Conservation (phyloP, 2,797 vertebrate genomes). For the Centropyge bicolor region DNA sequence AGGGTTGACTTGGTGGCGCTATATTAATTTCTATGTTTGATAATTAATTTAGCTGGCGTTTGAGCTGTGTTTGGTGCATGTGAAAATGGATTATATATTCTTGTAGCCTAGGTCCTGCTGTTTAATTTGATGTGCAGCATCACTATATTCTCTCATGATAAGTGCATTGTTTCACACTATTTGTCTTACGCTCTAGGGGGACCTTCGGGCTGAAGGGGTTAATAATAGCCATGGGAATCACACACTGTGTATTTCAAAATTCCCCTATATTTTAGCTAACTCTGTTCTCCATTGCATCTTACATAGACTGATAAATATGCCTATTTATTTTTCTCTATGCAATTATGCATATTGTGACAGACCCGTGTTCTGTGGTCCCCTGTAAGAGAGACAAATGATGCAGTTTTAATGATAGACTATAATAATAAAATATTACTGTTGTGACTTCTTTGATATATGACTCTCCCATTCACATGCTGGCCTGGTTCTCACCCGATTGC, state of each 20-base stretch:
- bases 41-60: too few relatives aligned
- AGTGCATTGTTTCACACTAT: too few relatives aligned
- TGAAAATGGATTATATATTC: too few relatives aligned
- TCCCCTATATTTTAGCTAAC: neutral
- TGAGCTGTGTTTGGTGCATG: too few relatives aligned
- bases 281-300: neutral
- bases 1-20: too few relatives aligned
- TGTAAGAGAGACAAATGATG: conserved; percentile 70
- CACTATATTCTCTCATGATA: too few relatives aligned
- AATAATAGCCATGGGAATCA: neutral
- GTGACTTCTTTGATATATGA: conserved; percentile 81
- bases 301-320: conserved; percentile 18
- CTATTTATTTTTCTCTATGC: neutral
- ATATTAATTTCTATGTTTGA: too few relatives aligned
- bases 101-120: too few relatives aligned
- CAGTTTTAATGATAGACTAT: conserved; percentile 5
- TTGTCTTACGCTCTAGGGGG: too few relatives aligned
- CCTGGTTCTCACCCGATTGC: conserved; percentile 85
- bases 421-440: conserved; percentile 50
- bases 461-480: conserved; percentile 80
- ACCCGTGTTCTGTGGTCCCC: neutral
- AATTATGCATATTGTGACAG: conserved; percentile 14
- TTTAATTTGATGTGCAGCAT: too few relatives aligned
- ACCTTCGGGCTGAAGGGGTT: too few relatives aligned
- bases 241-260: neutral